Conservation (phyloP, 92 coral and sea anemone species). For the Palythoa heliodiscus region DNA sequence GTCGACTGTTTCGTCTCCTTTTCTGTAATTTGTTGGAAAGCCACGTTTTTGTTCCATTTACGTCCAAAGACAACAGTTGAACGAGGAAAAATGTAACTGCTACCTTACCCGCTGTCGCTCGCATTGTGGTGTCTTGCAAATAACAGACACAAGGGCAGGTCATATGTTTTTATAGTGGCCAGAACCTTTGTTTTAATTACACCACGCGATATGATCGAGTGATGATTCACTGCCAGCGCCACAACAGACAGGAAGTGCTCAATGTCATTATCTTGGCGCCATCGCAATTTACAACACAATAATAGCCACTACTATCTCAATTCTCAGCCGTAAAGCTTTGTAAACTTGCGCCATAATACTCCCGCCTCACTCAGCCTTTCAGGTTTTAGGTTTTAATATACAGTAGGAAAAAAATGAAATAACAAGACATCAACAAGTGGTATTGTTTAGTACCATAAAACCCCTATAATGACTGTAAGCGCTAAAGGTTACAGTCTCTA, state of each 20-base stretch:
- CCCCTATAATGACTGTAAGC: neutral
- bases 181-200: conserved; percentile 8
- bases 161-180: conserved; percentile 34
- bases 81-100: neutral
- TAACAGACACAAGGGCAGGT: neutral
- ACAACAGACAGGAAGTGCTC: conserved; percentile 43
- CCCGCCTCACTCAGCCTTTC: neutral
- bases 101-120: neutral
- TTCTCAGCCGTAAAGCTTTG: neutral
- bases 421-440: conserved; percentile 1
- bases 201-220: conserved; percentile 21
- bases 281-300: neutral
- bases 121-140: conserved; percentile 13
- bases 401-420: neutral
- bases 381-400: neutral
- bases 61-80: neutral
- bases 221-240: conserved; percentile 21
- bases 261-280: conserved; percentile 22
- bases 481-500: conserved; percentile 18
- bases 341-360: conserved; percentile 20
- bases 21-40: conserved; percentile 22
- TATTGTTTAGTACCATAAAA: neutral
- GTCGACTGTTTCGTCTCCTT: neutral
- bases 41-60: conserved; percentile 2
- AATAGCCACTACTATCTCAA: neutral